phyloP scores from a whole-genome alignment of 2,113 vertebrate species.

The Indicator indicator region DNA sequence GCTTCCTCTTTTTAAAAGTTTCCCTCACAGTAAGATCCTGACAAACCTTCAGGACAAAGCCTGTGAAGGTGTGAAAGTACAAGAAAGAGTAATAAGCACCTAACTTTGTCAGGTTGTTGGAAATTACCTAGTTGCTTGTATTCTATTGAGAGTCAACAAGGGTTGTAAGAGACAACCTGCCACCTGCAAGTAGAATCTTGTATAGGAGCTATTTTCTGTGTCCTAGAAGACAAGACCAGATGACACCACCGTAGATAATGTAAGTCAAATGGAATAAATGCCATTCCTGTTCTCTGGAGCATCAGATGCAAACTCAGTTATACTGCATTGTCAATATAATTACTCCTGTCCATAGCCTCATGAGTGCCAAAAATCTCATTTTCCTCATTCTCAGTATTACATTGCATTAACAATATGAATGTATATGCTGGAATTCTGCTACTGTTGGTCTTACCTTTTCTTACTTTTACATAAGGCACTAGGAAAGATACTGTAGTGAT shows the following conservation, averaged over 20 bases:
- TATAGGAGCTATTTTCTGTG: neutral
- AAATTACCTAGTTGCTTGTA: neutral
- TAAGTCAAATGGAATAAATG: neutral
- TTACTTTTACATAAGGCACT: neutral
- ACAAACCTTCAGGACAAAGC: neutral
- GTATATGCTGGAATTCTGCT: neutral
- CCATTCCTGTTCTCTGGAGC: neutral
- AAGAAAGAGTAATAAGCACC: neutral
- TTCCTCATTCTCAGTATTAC: neutral
- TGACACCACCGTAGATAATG: neutral
- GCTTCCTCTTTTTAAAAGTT: neutral
- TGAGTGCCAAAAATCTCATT: neutral
- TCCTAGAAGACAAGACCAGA: neutral
- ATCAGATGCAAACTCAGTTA: neutral
- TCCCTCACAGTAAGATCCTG: neutral
- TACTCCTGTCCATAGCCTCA: neutral
- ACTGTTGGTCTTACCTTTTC: neutral
- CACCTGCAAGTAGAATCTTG: neutral
- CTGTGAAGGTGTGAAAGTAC: neutral
- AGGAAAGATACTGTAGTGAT: slow-evolving; percentile 1
- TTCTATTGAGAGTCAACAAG: neutral
- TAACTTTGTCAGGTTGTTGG: neutral
- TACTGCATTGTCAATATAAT: neutral
- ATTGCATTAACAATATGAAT: neutral
- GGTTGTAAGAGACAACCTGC: neutral